Evolutionary conservation across 2,797 vertebrate genomes (phyloP).

Genomic region (Rhadinocentrus ornatus): DNA sequence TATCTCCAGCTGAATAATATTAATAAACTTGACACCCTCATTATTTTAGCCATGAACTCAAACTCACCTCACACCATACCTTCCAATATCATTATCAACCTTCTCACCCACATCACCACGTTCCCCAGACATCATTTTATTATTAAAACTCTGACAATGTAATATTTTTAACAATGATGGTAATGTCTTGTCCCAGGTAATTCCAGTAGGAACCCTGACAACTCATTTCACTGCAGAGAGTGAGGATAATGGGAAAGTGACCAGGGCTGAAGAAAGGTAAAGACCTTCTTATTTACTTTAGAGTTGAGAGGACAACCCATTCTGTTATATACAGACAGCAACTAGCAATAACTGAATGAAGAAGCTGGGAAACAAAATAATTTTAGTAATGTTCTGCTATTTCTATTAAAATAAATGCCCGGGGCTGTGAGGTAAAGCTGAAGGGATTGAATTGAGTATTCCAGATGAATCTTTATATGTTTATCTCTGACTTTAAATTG

Average conservation of each 20-base stretch:
- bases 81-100: slow-evolving; percentile 61
- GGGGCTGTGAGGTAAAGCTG: slow-evolving; percentile 22
- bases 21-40: slow-evolving; percentile 64
- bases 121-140: slow-evolving; percentile 39
- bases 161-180: slow-evolving; percentile 62
- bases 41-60: slow-evolving; percentile 72
- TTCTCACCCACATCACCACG: slow-evolving; percentile 12
- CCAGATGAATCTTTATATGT: slow-evolving; percentile 6
- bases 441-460: slow-evolving; percentile 6
- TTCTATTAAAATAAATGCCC: slow-evolving; percentile 53
- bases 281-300: slow-evolving; percentile 71
- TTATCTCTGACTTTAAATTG: not conserved
- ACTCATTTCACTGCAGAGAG: slow-evolving; percentile 60
- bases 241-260: slow-evolving; percentile 71
- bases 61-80: slow-evolving; percentile 59
- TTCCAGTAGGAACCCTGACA: slow-evolving; percentile 59
- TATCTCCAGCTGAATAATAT: slow-evolving; percentile 50
- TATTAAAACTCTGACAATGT: slow-evolving; percentile 70
- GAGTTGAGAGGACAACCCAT: slow-evolving; percentile 55
- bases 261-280: slow-evolving; percentile 57
- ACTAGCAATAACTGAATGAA: slow-evolving; percentile 62
- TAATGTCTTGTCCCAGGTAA: slow-evolving; percentile 73
- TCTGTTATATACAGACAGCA: slow-evolving; percentile 35
- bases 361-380: slow-evolving; percentile 31
- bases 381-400: slow-evolving; percentile 49